These are phyloP conservation scores for Muscicapa comitata DNA, from an alignment of 2,797 vertebrate genomes.

Conservation along the genomic window DNA sequence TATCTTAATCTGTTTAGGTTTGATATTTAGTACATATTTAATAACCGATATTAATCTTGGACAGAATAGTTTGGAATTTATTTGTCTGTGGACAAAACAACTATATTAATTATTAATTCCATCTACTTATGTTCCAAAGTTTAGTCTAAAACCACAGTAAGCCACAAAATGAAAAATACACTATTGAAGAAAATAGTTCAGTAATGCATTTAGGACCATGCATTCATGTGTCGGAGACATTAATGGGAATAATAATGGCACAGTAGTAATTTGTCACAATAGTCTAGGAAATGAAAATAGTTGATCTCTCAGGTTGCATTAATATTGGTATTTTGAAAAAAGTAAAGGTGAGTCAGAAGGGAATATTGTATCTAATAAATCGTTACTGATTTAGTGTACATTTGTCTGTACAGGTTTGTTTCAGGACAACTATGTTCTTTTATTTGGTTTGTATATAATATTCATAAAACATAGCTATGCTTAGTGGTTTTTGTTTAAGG, in stretches of 20 bases:
- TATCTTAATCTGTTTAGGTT: neutral
- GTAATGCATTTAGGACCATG: neutral
- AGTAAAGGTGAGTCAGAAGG: neutral
- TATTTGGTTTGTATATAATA: neutral
- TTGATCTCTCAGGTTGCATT: neutral
- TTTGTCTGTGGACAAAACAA: neutral
- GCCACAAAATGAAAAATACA: neutral
- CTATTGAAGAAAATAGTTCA: neutral
- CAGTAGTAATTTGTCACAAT: neutral
- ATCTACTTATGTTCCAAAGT: neutral
- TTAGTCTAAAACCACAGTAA: neutral
- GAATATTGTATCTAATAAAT: neutral
- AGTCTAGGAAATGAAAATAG: neutral
- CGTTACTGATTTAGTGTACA: neutral
- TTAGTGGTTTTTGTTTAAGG: neutral
- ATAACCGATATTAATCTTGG: neutral
- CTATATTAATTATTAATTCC: neutral
- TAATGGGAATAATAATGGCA: neutral
- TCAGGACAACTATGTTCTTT: neutral
- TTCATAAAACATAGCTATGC: neutral
- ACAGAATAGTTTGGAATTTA: neutral
- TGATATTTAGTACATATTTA: neutral
- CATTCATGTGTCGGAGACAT: accelerated
- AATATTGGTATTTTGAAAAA: neutral
- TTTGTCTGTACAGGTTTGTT: neutral